These are phyloP conservation scores for Goniozus legneri DNA, from an alignment of 1,140 invertebrate species.

Conservation along the genomic window DNA sequence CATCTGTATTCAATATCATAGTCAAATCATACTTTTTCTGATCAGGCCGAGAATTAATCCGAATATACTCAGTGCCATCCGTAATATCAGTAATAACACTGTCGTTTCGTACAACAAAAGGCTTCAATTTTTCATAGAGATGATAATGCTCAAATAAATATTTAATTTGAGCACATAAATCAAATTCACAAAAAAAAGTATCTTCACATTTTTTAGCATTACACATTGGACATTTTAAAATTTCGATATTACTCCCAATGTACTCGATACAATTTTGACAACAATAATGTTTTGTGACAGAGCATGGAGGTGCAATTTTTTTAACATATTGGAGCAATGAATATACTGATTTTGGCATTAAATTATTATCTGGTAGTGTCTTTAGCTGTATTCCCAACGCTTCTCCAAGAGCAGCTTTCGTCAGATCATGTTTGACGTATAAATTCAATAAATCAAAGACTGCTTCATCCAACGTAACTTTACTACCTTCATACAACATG, in stretches of 20 bases:
- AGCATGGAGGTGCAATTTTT: conserved; percentile 5
- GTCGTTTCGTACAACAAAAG: not conserved
- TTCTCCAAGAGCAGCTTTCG: not conserved
- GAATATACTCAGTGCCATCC: conserved; percentile 17
- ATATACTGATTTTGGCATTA: conserved; percentile 13
- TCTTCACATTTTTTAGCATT: not conserved
- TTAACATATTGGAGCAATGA: conserved; percentile 12
- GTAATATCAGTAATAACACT: conserved; percentile 18
- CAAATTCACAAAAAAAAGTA: conserved; percentile 17
- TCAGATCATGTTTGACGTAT: not conserved
- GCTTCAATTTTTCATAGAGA: conserved; percentile 17
- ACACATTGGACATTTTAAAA: conserved; percentile 6
- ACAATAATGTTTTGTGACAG: conserved; percentile 18
- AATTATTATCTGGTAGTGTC: conserved; percentile 7
- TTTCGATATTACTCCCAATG: not conserved
- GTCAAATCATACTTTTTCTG: conserved; percentile 13
- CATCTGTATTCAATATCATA: conserved; percentile 19
- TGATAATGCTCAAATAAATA: conserved; percentile 17
- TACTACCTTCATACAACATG: not conserved
- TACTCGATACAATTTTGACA: conserved; percentile 14
- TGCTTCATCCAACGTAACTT: not conserved
- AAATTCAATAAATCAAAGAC: not conserved
- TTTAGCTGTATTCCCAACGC: not conserved
- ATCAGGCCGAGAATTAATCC: conserved; percentile 14
- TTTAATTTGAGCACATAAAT: conserved; percentile 17